These are phyloP conservation scores for Apamea anceps DNA, from an alignment of 2,888 invertebrate genomes.

Conservation along the genomic window DNA sequence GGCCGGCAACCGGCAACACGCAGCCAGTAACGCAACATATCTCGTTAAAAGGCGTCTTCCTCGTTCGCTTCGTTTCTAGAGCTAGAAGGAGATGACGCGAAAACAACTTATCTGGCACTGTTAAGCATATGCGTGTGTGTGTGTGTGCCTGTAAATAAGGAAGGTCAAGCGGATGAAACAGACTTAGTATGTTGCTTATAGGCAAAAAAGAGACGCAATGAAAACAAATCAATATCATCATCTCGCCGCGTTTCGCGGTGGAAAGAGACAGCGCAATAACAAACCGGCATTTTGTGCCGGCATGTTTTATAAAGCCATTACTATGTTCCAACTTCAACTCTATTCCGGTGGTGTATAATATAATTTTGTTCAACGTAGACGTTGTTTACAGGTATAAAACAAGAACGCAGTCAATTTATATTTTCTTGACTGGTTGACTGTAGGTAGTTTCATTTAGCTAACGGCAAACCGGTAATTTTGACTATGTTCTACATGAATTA, in stretches of 20 bases:
- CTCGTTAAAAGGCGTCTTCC: conserved; percentile 78
- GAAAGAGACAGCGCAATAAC: conserved; percentile 89
- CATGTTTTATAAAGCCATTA: conserved; percentile 73
- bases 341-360: conserved; percentile 68
- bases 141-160: conserved; percentile 85
- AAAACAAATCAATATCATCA: conserved; percentile 90
- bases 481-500: conserved; percentile 7
- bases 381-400: conserved; percentile 75
- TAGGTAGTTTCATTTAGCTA: conserved; percentile 46
- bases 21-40: conserved; percentile 70
- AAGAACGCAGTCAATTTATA: conserved; percentile 65
- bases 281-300: conserved; percentile 88
- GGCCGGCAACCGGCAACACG: conserved; percentile 68
- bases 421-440: conserved; percentile 54
- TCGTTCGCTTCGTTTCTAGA: conserved; percentile 76
- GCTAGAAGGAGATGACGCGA: conserved; percentile 87
- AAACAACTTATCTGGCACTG: conserved; percentile 86
- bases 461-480: conserved; percentile 40
- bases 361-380: conserved; percentile 63
- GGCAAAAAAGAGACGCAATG: conserved; percentile 88
- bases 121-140: conserved; percentile 68
- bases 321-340: conserved; percentile 74
- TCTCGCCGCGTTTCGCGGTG: conserved; percentile 83
- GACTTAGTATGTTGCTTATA: conserved; percentile 78
- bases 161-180: conserved; percentile 86